phyloP scores from a whole-genome alignment of 2,797 vertebrate genomes.

The Phrynocephalus vlangalii region DNA sequence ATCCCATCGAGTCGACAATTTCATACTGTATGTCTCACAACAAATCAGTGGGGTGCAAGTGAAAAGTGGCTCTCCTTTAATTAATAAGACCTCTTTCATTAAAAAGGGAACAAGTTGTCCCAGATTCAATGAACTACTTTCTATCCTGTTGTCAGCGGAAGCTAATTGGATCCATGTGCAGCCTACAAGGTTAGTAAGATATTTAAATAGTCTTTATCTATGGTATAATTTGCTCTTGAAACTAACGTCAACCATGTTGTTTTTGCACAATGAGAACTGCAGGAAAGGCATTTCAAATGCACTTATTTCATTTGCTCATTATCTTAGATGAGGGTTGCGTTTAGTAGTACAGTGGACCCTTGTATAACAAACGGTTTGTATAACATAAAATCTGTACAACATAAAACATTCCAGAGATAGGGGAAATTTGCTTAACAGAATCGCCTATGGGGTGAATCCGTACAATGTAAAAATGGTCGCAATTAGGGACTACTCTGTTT shows the following conservation, averaged over 20 bases:
- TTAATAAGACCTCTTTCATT: neutral
- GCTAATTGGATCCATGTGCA: neutral
- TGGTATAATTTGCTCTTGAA: neutral
- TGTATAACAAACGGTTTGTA: no score
- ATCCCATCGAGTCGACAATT: neutral
- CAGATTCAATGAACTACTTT: constrained; percentile 23
- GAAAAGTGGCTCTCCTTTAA: neutral
- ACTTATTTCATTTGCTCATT: neutral
- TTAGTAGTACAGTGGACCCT: neutral
- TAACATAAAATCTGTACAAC: no score
- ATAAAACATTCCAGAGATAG: no score
- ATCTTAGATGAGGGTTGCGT: neutral
- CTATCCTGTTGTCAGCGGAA: constrained; percentile 9
- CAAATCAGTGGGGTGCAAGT: neutral
- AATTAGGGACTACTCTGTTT: no score
- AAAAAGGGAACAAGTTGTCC: neutral
- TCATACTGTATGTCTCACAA: neutral
- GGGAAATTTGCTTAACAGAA: no score
- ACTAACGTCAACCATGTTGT: neutral
- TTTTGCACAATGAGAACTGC: neutral
- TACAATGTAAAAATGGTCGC: no score
- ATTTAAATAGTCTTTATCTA: neutral
- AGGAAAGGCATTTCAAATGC: neutral
- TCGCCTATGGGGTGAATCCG: no score
- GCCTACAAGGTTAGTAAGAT: neutral